These are phyloP conservation scores for Alcedo atthis DNA, from an alignment of 2,797 vertebrate genomes.

Conservation along the genomic window DNA sequence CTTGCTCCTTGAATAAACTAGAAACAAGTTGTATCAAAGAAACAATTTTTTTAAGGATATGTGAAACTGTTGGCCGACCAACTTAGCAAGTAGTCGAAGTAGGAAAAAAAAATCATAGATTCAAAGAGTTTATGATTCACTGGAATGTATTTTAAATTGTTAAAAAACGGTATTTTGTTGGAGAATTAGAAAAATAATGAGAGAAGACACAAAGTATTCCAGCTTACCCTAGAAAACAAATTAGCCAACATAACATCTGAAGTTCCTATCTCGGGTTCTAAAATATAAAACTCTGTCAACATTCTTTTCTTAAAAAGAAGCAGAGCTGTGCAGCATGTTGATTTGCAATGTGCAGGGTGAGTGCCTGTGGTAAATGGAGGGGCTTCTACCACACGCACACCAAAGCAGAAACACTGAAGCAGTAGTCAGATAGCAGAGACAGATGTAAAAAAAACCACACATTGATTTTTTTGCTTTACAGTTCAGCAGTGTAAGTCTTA, in stretches of 20 bases:
- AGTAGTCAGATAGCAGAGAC: not conserved
- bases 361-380: not conserved
- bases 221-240: not conserved
- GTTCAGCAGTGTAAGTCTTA: not conserved
- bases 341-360: not conserved
- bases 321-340: not conserved
- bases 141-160: not conserved
- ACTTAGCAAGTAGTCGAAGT: not conserved
- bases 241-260: not conserved
- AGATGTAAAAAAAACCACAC: not conserved
- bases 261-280: not conserved
- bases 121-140: not conserved
- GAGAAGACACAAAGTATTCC: constrained; percentile 1
- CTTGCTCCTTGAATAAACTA: not conserved
- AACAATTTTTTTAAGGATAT: not conserved
- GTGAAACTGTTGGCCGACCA: not conserved
- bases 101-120: not conserved
- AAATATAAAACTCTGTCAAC: not conserved
- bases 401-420: not conserved
- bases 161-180: constrained; percentile 23
- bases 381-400: not conserved
- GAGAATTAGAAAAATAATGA: constrained; percentile 7
- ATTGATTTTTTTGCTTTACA: not conserved
- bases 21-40: not conserved
- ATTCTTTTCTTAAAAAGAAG: not conserved